phyloP scores from a whole-genome alignment of 2,888 invertebrate genomes.

The Macroteleia sp. region DNA sequence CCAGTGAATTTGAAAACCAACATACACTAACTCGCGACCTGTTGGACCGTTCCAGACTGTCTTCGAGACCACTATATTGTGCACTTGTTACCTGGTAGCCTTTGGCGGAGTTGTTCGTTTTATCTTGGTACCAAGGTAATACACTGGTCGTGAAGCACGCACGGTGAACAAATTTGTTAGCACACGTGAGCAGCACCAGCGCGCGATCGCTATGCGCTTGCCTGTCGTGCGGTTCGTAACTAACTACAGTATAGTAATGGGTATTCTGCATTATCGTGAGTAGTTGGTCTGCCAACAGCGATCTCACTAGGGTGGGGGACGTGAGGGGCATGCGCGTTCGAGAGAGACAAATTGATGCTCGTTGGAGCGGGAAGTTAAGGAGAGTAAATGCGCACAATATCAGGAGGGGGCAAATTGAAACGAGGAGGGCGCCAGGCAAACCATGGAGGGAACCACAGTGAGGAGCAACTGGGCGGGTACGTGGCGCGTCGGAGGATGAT shows the following conservation, averaged over 20 bases:
- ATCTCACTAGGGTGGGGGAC: not conserved
- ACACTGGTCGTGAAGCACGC: not conserved
- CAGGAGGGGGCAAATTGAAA: constrained; percentile 11
- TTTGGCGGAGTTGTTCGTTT: not conserved
- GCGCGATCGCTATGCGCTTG: constrained; percentile 13
- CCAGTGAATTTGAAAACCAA: not conserved
- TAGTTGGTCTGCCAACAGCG: constrained; percentile 10
- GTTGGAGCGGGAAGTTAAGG: not conserved
- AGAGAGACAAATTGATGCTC: constrained; percentile 7
- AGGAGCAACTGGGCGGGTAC: constrained; percentile 51
- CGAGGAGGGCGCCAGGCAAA: constrained; percentile 18
- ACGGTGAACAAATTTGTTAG: not conserved
- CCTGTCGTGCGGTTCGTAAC: constrained; percentile 19
- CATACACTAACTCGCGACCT: not conserved
- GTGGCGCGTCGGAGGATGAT: constrained; percentile 32
- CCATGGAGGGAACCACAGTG: constrained; percentile 29
- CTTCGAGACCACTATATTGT: not conserved
- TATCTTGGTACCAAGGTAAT: not conserved
- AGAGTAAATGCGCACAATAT: not conserved
- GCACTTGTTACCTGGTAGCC: not conserved
- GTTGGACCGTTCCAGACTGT: not conserved
- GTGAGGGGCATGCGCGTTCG: constrained; percentile 1
- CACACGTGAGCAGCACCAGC: constrained; percentile 20
- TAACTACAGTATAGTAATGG: constrained; percentile 27
- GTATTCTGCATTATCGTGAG: constrained; percentile 15